Evolutionary conservation across 2,888 invertebrate species (phyloP), one percentile per base, ranked within the genome.

Genomic region (Cerastis leucographa): DNA sequence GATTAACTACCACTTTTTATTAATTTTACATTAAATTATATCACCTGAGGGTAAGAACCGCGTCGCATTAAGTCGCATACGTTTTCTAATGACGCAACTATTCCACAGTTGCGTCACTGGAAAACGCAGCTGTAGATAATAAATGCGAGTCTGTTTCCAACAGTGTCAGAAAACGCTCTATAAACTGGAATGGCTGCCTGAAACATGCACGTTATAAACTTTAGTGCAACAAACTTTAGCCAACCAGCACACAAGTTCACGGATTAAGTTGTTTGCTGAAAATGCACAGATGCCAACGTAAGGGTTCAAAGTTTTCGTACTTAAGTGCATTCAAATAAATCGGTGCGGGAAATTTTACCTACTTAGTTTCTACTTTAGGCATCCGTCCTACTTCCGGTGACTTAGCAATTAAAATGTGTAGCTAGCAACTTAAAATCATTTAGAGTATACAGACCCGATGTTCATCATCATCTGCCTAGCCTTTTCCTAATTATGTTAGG

Each of bases 261-360:
- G 14, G 54, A 61, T 67, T 54, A 49, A 66, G 59, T 81, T 49
- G 25, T 81, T 66, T 42, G 83, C 65, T 70, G n/a, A 69, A 66
- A 44, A 35, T 83, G 25, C 74, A 17, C 62, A 49, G 54, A 46
- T 61, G 65, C 59, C 22, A 65, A 76, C 56, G 12, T 70, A 29
- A 46, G 17, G 29, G 42, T 25, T 17, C n/a, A 54, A 82, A 83
- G 40, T 82, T 82, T 42, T 61, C 17, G 40, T 11, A 62, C 74
- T 81, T 44, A 40, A 2, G 19, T 51, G 29, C 29, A 35, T 51
- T 75, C 29, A 54, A 67, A 81, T 67, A 81, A 79, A 73, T 78
- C 25, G 29, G 59, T 19, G 22, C 14, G 14, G 54, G 29, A 67
- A 49, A 75, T 75, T 19, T 51, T 35, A 35, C 35, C 35, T 35